Percentiles rank a stretch among this genome's conserved stretches.
phyloP scores from a whole-genome alignment of 2,113 vertebrate genomes.

The Seriola aureovittata region DNA sequence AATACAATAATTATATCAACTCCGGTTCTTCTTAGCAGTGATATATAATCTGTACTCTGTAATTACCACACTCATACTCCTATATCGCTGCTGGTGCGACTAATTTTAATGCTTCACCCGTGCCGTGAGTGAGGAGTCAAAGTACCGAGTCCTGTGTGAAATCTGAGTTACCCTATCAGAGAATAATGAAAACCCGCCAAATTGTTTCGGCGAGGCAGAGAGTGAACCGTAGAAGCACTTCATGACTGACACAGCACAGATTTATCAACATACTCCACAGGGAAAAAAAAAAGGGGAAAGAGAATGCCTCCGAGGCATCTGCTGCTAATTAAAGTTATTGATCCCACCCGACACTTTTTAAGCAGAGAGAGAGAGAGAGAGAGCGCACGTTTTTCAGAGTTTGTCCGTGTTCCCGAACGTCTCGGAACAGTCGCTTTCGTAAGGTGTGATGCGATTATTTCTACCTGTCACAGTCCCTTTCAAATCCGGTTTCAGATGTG shows the following conservation, averaged over 20 bases:
- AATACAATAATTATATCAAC: slow-evolving; percentile 1
- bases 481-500: slow-evolving; percentile 37
- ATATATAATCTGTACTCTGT: background rate
- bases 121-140: background rate
- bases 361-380: background rate
- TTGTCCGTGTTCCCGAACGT: background rate
- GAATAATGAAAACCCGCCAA: background rate
- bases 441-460: background rate
- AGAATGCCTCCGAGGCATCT: background rate
- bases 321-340: slow-evolving; percentile 45
- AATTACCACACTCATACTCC: background rate
- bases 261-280: slow-evolving; percentile 32
- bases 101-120: background rate
- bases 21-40: background rate
- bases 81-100: background rate
- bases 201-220: background rate
- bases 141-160: background rate
- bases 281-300: background rate
- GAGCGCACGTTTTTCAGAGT: background rate
- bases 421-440: background rate
- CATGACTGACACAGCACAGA: background rate
- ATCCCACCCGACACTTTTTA: slow-evolving; percentile 4
- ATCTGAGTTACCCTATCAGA: background rate
- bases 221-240: slow-evolving; percentile 2
- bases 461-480: slow-evolving; percentile 35